phyloP scores from a whole-genome alignment of 2,113 vertebrate species.

The Coptodon bakossiorum region DNA sequence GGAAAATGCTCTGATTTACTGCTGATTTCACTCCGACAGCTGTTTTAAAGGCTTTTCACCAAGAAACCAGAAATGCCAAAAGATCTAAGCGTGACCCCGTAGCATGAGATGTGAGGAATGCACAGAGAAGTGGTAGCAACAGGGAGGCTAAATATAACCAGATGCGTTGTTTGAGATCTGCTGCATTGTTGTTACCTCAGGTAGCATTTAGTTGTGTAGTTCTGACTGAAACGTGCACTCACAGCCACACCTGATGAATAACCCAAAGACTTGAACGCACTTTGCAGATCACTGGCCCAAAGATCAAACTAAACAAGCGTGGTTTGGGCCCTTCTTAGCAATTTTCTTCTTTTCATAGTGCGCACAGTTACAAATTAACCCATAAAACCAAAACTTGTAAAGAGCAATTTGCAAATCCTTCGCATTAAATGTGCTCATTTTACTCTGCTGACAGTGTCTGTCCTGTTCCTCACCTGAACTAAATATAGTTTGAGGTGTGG shows the following conservation, averaged over 20 bases:
- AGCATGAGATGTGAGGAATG: background rate
- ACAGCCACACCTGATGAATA: background rate
- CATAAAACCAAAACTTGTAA: background rate
- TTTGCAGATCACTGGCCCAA: background rate
- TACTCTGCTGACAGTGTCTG: background rate
- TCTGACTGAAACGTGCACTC: background rate
- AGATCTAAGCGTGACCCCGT: conserved; percentile 13
- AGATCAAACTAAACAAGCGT: background rate
- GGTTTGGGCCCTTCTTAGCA: background rate
- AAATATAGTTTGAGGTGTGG: background rate
- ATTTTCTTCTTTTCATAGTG: background rate
- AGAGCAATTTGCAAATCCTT: background rate
- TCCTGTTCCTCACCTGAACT: background rate
- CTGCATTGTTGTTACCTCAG: conserved; percentile 1
- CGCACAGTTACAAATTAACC: background rate
- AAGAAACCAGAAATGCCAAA: background rate
- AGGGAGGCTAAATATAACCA: conserved; percentile 42
- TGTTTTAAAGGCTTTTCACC: conserved; percentile 17
- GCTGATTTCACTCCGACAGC: background rate
- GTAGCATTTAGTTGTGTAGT: background rate
- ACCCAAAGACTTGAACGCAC: background rate
- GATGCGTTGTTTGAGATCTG: conserved; percentile 3
- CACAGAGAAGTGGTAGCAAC: conserved; percentile 20
- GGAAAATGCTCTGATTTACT: background rate
- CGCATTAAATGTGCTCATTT: background rate